Evolutionary conservation across 1,140 invertebrate species (phyloP), one percentile per base, ranked within the genome.

Genomic region (Lordiphosa clarofinis): DNA sequence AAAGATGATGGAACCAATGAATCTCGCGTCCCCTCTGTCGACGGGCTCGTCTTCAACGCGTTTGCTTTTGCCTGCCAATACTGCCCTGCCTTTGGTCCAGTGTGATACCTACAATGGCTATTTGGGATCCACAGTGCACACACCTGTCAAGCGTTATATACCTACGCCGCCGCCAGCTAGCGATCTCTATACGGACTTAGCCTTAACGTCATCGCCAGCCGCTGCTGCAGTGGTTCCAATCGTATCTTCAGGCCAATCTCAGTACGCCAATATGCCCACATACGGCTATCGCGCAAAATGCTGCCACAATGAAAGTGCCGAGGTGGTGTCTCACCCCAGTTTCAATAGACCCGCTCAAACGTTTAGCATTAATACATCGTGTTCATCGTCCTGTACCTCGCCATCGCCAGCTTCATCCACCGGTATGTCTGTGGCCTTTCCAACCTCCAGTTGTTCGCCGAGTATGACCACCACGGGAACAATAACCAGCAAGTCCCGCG

Each of bases 131-230:
- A 73, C 87, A 8, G 88, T 88, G 8, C 88, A 89, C 43, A 89
- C 88, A 15, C 88, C 88, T 3, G 88, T 89, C 0, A 89, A 89
- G 57, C 72, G 88, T 0, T 89, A 89, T 53, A 73, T 89, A 10
- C 88, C 88, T 4, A 89, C 87, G 3, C 88, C 88, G n/a, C 88
- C 88, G 1, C 71, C 86, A n/a, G 66, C 79, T n/a, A 65, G 50
- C 10, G 82, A 89, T 19, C 24, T 69, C 0, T 75, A 68, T 19
- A 21, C 66, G 6, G 76, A 84, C 15, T 37, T 69, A 6, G 56
- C 19, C 10, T 36, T 57, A 46, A 48, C 50, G 4, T 49, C 59
- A 4, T 54, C 56, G 12, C 9, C 52, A 33, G 36, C 53, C 5
- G 24, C 24, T 24, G 36, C 53, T 7, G 36, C 12, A 42, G 31